Evolutionary conservation across 2,888 invertebrate genomes (phyloP).

Genomic region (Stramonita haemastoma): DNA sequence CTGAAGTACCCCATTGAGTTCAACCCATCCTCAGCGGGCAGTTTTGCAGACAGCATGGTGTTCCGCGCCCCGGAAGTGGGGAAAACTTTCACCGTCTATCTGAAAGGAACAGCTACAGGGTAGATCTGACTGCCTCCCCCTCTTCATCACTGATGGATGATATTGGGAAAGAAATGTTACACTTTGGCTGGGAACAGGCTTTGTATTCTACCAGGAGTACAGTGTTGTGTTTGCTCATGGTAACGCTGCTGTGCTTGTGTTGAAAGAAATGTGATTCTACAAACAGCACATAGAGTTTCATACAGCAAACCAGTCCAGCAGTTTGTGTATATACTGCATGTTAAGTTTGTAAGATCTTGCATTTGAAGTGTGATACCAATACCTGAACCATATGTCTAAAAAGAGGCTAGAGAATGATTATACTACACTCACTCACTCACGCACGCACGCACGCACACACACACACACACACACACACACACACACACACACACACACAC

Average conservation of each 20-base stretch:
- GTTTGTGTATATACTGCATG: too few relatives aligned
- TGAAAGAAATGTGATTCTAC: not conserved
- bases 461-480: too few relatives aligned
- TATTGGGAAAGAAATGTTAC: not conserved
- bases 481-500: not conserved
- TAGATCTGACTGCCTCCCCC: not conserved
- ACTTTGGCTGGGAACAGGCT: too few relatives aligned
- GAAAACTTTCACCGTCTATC: slow-evolving; percentile 29
- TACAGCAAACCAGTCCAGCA: too few relatives aligned
- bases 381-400: not conserved
- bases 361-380: not conserved
- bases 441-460: not conserved
- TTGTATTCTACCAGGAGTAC: too few relatives aligned
- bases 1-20: slow-evolving; percentile 38
- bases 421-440: not conserved
- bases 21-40: not conserved
- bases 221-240: not conserved
- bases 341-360: too few relatives aligned
- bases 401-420: not conserved
- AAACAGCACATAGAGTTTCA: not conserved
- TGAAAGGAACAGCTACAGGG: slow-evolving; percentile 8
- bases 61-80: slow-evolving; percentile 33
- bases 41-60: slow-evolving; percentile 27
- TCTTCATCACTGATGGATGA: not conserved
- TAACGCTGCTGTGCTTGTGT: not conserved